Percentiles rank a stretch among this genome's conserved stretches.
These are phyloP conservation scores for Nesogale talazaci DNA, from an alignment of 2,113 vertebrate species.

Conservation along the genomic window DNA sequence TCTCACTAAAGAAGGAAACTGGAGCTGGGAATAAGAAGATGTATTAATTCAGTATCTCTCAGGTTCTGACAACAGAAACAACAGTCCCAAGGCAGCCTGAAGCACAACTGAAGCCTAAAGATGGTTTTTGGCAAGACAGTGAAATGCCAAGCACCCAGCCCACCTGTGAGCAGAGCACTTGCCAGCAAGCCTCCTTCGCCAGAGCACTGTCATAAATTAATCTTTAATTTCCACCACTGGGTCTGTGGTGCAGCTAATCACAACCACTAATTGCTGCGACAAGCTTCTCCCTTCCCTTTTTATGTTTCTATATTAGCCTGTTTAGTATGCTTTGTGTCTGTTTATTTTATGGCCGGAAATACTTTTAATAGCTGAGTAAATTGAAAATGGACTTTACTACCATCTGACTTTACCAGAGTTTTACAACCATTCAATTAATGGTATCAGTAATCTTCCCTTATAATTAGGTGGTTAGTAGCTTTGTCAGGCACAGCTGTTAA, in stretches of 20 bases:
- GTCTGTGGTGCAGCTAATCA: conserved; percentile 64
- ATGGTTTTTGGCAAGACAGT: neutral
- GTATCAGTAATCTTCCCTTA: conserved; percentile 78
- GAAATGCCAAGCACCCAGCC: neutral
- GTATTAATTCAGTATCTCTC: neutral
- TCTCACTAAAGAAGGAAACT: neutral
- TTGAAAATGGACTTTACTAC: conserved; percentile 74
- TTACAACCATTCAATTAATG: conserved; percentile 68
- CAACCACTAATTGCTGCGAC: conserved; percentile 69
- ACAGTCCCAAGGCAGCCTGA: neutral
- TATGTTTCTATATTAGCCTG: conserved; percentile 74
- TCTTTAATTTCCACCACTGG: conserved; percentile 57
- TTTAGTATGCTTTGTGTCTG: conserved; percentile 66
- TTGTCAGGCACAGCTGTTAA: conserved; percentile 71
- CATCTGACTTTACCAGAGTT: conserved; percentile 72
- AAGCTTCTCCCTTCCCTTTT: conserved; percentile 75
- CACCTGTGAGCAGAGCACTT: conserved; percentile 10
- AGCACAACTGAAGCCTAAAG: neutral
- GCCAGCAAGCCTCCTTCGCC: neutral
- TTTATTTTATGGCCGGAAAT: conserved; percentile 75
- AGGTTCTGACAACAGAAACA: neutral
- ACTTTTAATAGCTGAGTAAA: conserved; percentile 74
- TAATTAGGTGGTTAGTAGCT: conserved; percentile 78
- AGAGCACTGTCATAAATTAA: conserved; percentile 62
- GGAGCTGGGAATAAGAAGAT: neutral